These are phyloP conservation scores for Limnephilus lunatus DNA, from an alignment of 2,888 invertebrate species.

Conservation along the genomic window DNA sequence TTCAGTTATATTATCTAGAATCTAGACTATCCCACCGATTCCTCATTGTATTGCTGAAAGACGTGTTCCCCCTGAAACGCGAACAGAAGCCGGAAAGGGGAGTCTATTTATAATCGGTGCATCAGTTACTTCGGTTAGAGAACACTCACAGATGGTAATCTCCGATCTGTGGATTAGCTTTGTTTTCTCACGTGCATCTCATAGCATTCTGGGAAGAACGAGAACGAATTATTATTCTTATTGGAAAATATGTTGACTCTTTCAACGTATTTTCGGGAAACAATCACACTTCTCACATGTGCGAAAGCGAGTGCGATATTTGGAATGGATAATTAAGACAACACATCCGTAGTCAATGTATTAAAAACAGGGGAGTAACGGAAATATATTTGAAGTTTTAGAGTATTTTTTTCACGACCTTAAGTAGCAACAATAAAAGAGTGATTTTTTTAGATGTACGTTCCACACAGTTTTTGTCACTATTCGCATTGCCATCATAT, in stretches of 20 bases:
- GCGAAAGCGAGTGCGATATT: background rate
- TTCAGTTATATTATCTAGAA: background rate
- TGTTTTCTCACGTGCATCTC: slow-evolving; percentile 35
- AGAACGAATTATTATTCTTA: background rate
- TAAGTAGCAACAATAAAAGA: background rate
- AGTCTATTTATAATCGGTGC: slow-evolving; percentile 59
- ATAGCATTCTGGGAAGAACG: background rate
- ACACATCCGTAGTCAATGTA: background rate
- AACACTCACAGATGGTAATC: slow-evolving; percentile 27
- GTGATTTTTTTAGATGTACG: no score
- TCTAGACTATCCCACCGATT: background rate
- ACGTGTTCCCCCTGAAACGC: slow-evolving; percentile 3
- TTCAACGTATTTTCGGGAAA: background rate
- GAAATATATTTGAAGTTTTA: background rate
- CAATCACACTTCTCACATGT: background rate
- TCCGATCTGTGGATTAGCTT: slow-evolving; percentile 22
- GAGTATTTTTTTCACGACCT: background rate
- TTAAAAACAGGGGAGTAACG: background rate
- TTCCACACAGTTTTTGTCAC: background rate
- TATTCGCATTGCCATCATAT: background rate
- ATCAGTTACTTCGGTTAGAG: slow-evolving; percentile 40
- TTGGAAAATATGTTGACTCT: background rate
- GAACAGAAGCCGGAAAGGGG: slow-evolving; percentile 53
- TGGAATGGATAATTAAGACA: background rate
- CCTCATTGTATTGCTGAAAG: background rate